These are phyloP conservation scores for Beris morrisii DNA, from an alignment of 2,888 invertebrate species.

Conservation along the genomic window DNA sequence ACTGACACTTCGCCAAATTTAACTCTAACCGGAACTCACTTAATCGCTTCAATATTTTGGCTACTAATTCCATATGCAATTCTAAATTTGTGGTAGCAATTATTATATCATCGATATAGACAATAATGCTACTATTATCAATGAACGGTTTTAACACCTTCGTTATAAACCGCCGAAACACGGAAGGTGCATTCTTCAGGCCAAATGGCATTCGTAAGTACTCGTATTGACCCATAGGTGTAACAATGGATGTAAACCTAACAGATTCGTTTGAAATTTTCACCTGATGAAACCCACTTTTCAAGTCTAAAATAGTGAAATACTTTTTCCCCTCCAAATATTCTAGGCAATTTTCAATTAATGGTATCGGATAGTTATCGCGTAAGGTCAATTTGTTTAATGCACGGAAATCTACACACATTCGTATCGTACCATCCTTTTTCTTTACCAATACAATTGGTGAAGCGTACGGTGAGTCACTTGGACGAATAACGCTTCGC, in stretches of 20 bases:
- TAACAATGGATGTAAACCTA: constrained; percentile 40
- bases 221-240: constrained; percentile 43
- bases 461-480: background rate
- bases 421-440: constrained; percentile 24
- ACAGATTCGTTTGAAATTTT: constrained; percentile 37
- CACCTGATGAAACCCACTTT: constrained; percentile 1
- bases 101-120: too few relatives aligned
- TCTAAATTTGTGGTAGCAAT: too few relatives aligned
- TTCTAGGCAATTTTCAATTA: constrained; percentile 33
- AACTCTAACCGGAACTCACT: too few relatives aligned
- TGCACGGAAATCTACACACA: constrained; percentile 35
- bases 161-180: background rate
- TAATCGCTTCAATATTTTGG: too few relatives aligned
- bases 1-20: too few relatives aligned
- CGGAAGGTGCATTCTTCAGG: too few relatives aligned
- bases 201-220: constrained; percentile 38
- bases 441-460: constrained; percentile 34
- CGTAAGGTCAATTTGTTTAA: constrained; percentile 31
- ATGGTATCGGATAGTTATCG: constrained; percentile 28
- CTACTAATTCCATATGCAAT: too few relatives aligned
- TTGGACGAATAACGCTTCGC: constrained; percentile 16
- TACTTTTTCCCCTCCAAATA: background rate
- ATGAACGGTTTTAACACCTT: constrained; percentile 25
- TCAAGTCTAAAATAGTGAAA: too few relatives aligned
- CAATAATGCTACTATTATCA: constrained; percentile 37